Evolutionary conservation across 2,888 invertebrate species (phyloP).

Genomic region (Ochropleura leucogaster): DNA sequence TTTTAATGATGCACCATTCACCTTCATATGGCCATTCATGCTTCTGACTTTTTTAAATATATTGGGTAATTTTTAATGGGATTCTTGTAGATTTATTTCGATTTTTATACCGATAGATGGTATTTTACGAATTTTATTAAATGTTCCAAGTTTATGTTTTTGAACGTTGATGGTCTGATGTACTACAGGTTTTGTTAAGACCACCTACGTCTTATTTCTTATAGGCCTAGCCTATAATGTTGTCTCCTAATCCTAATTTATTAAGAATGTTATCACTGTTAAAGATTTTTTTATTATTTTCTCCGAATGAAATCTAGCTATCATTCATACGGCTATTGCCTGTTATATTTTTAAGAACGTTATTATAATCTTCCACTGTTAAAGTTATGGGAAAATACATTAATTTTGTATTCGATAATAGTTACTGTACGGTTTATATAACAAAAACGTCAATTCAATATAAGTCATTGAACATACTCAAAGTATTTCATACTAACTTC

Average conservation of each 20-base stretch:
- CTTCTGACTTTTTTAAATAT: constrained; percentile 74
- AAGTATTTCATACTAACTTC: constrained; percentile 14
- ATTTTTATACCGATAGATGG: constrained; percentile 65
- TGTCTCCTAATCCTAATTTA: constrained; percentile 63
- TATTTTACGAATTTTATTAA: constrained; percentile 57
- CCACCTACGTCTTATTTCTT: constrained; percentile 58
- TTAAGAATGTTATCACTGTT: constrained; percentile 63
- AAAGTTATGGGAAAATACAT: constrained; percentile 23
- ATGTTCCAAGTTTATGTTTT: constrained; percentile 36
- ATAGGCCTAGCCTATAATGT: constrained; percentile 39
- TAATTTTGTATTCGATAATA: constrained; percentile 22
- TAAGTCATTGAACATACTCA: constrained; percentile 17
- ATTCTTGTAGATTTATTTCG: constrained; percentile 76
- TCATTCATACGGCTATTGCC: constrained; percentile 30
- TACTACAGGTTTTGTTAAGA: constrained; percentile 49
- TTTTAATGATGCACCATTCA: constrained; percentile 82
- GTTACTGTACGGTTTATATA: background rate
- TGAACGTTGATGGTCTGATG: constrained; percentile 40
- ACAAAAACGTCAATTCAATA: constrained; percentile 15
- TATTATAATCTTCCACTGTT: constrained; percentile 8
- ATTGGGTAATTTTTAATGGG: constrained; percentile 83
- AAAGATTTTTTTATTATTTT: constrained; percentile 22
- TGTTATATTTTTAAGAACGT: constrained; percentile 18
- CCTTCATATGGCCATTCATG: constrained; percentile 63
- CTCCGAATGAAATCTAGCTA: constrained; percentile 31